A percentile compares a stretch with the other conserved stretches of the same genome.
Evolutionary conservation across 1,140 invertebrate species (phyloP).

Genomic region (Lerema accius): DNA sequence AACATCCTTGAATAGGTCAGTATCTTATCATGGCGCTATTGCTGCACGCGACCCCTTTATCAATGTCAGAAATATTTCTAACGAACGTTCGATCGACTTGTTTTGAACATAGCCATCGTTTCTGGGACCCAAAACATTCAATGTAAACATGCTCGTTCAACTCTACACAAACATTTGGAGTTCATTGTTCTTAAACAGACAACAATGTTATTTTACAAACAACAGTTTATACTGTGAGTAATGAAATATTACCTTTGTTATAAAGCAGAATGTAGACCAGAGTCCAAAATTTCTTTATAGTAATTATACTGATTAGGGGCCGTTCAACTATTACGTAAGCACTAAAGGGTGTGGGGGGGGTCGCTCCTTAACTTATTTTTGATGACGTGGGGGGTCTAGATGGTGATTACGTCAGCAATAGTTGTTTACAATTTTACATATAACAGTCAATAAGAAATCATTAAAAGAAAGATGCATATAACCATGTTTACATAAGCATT

Average conservation of each 20-base stretch:
- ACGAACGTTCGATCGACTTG: neutral
- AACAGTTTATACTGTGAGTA: neutral
- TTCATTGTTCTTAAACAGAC: neutral
- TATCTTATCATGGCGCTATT: neutral
- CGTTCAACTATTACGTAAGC: too few species aligned
- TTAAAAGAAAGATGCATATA: too few species aligned
- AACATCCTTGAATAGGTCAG: neutral
- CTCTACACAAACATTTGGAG: neutral
- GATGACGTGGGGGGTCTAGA: too few species aligned
- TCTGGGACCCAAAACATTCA: neutral
- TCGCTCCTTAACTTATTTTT: too few species aligned
- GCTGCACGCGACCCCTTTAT: neutral
- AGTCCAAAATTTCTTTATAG: too few species aligned
- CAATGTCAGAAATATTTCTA: neutral
- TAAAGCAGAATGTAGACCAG: too few species aligned
- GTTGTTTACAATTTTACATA: too few species aligned
- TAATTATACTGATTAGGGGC: too few species aligned
- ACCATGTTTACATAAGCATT: too few species aligned
- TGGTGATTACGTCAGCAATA: too few species aligned
- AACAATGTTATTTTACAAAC: neutral
- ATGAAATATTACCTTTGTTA: neutral
- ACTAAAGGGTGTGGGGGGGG: too few species aligned
- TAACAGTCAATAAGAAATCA: too few species aligned
- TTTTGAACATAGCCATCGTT: neutral
- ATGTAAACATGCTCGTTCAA: neutral